Conservation (phyloP, 2,113 vertebrate genomes). For the Willisornis vidua region DNA sequence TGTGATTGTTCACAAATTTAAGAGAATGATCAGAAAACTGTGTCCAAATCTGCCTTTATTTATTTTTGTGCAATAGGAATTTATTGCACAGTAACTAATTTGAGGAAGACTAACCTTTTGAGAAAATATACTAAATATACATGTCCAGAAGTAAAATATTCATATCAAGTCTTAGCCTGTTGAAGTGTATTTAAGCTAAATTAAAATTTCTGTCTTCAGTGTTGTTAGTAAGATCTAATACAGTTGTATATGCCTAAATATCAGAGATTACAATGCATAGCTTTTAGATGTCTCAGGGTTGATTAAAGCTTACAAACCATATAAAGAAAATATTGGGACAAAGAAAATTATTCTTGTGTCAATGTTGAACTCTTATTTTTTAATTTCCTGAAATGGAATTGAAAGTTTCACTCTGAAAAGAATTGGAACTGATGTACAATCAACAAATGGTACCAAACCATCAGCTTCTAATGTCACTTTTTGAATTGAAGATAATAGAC, state of each 20-base stretch:
- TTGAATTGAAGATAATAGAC: not conserved
- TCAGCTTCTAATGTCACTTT: not conserved
- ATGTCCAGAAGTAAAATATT: not conserved
- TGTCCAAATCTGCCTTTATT: not conserved
- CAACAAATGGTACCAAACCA: not conserved
- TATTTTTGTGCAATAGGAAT: not conserved
- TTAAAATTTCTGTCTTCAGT: not conserved
- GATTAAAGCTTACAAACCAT: not conserved
- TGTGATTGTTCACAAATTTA: not conserved
- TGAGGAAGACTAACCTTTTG: not conserved
- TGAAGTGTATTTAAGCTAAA: not conserved
- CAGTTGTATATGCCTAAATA: not conserved
- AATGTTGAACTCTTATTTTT: not conserved
- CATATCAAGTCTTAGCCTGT: not conserved
- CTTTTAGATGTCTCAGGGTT: not conserved
- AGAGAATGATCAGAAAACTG: not conserved
- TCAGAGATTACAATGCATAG: not conserved
- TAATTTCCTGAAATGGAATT: not conserved
- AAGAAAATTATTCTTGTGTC: not conserved
- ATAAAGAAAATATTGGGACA: not conserved
- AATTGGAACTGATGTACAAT: not conserved
- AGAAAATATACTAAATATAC: not conserved
- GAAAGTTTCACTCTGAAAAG: not conserved
- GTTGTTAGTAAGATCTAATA: not conserved
- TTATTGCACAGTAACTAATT: not conserved